A percentile compares a stretch with the other conserved stretches of the same genome.
phyloP scores from a whole-genome alignment of 2,113 vertebrate species.

The Noturus placidus region DNA sequence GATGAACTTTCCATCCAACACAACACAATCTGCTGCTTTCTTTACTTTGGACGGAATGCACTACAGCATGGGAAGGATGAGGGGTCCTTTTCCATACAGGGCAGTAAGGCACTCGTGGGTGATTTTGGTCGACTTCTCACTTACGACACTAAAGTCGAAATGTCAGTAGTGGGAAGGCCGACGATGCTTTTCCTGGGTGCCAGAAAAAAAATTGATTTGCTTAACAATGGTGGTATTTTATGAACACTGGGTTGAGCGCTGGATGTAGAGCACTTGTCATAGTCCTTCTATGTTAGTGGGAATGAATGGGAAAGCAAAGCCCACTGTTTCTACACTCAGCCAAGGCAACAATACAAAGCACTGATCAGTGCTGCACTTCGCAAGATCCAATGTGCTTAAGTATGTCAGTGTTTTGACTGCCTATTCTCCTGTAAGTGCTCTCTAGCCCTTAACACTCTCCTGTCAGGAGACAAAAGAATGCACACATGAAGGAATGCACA shows the following conservation, averaged over 20 bases:
- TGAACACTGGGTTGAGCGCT: constrained; percentile 44
- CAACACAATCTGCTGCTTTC: constrained; percentile 9
- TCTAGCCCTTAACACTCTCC: constrained; percentile 54
- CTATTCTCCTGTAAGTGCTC: constrained; percentile 62
- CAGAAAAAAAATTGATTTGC: constrained; percentile 34
- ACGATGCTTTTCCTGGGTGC: constrained; percentile 10
- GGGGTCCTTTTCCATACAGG: not conserved
- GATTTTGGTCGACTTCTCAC: constrained; percentile 5
- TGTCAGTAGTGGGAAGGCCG: constrained; percentile 18
- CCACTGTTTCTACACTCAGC: constrained; percentile 63
- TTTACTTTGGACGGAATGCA: not conserved
- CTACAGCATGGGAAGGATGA: not conserved
- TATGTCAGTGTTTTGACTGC: constrained; percentile 68
- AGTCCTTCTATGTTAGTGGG: constrained; percentile 56
- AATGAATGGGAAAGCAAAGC: constrained; percentile 55
- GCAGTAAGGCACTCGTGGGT: not conserved
- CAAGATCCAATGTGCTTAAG: constrained; percentile 64
- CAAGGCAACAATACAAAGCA: constrained; percentile 67
- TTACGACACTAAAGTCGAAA: constrained; percentile 3
- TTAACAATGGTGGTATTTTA: constrained; percentile 49
- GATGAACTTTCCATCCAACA: constrained; percentile 24
- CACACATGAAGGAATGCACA: constrained; percentile 8
- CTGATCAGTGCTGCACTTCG: constrained; percentile 63
- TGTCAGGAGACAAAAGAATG: constrained; percentile 42
- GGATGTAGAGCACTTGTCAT: constrained; percentile 40